Percentiles rank a stretch among this genome's conserved stretches.
phyloP scores from a whole-genome alignment of 2,797 vertebrate species.

The Synaphobranchus kaupii region DNA sequence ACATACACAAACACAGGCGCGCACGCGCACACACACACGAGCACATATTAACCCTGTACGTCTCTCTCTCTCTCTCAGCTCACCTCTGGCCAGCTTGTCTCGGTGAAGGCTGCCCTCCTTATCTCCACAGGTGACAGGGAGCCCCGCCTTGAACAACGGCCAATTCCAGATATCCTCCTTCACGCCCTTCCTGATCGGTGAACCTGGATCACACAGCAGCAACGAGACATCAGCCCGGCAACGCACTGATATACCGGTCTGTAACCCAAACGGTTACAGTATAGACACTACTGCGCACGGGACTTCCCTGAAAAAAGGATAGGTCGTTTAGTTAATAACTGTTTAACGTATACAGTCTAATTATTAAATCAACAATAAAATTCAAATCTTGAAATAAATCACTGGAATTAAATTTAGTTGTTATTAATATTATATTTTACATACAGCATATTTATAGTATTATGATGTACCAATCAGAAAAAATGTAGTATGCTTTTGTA shows the following conservation, averaged over 20 bases:
- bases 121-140: slow-evolving; percentile 66
- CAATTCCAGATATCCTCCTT: slow-evolving; percentile 58
- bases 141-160: slow-evolving; percentile 51
- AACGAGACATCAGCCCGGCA: not conserved
- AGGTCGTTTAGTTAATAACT: too few relatives aligned
- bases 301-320: too few relatives aligned
- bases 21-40: not conserved
- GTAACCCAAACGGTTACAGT: not conserved
- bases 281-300: not conserved
- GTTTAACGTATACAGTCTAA: too few relatives aligned
- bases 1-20: not conserved
- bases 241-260: not conserved
- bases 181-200: slow-evolving; percentile 57
- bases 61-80: not conserved
- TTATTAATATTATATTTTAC: too few relatives aligned
- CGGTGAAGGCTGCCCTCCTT: slow-evolving; percentile 45
- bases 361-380: too few relatives aligned
- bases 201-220: slow-evolving; percentile 47
- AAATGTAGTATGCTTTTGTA: too few relatives aligned
- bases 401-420: too few relatives aligned
- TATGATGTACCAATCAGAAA: too few relatives aligned
- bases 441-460: too few relatives aligned
- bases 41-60: not conserved
- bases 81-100: slow-evolving; percentile 61
- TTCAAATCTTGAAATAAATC: too few relatives aligned